These are phyloP conservation scores for Clamator glandarius DNA, from an alignment of 2,797 vertebrate genomes.

Conservation along the genomic window DNA sequence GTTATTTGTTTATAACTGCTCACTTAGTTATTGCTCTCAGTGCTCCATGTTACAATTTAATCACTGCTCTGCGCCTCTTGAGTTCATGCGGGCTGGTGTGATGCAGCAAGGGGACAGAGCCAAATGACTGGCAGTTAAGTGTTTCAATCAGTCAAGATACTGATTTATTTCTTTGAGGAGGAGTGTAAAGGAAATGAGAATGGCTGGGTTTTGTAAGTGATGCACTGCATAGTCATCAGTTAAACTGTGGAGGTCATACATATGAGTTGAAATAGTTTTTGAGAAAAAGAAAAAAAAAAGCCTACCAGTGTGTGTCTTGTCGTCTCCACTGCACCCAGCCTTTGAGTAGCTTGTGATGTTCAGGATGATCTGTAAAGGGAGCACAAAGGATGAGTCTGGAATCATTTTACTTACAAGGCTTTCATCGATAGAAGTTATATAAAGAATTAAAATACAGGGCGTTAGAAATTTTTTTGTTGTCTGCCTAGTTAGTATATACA, in stretches of 20 bases:
- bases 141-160: slow-evolving; percentile 42
- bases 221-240: background rate
- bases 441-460: slow-evolving; percentile 14
- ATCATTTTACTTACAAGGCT: background rate
- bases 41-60: slow-evolving; percentile 44
- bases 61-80: slow-evolving; percentile 11
- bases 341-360: background rate
- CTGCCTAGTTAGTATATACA: slow-evolving; percentile 13
- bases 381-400: background rate
- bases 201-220: slow-evolving; percentile 13
- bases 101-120: background rate
- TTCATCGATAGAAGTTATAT: background rate
- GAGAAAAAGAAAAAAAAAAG: background rate
- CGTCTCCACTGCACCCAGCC: background rate
- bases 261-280: slow-evolving; percentile 10
- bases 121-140: slow-evolving; percentile 17
- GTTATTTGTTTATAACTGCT: slow-evolving; percentile 47
- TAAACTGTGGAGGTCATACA: slow-evolving; percentile 49
- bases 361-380: background rate
- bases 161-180: slow-evolving; percentile 71
- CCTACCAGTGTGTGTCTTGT: background rate
- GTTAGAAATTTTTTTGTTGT: slow-evolving; percentile 22
- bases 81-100: background rate
- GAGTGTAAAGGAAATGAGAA: slow-evolving; percentile 39
- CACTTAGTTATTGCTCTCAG: slow-evolving; percentile 41